phyloP scores from a whole-genome alignment of 2,797 vertebrate species.

The Microctenopoma stevenorrisi region DNA sequence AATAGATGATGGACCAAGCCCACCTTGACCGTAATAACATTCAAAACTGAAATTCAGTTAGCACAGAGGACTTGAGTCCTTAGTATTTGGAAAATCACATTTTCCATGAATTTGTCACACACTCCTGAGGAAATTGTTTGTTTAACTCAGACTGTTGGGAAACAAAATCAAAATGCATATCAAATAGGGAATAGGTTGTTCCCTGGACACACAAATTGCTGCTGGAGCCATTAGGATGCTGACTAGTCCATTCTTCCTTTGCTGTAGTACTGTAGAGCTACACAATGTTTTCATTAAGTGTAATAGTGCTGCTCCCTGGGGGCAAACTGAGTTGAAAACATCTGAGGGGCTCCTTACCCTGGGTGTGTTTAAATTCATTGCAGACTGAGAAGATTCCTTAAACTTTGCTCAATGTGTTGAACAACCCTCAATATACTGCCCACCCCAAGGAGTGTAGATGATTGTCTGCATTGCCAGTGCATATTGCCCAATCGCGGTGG shows the following conservation, averaged over 20 bases:
- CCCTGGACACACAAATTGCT: not conserved
- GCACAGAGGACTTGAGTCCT: too few species aligned
- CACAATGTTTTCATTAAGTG: conserved; percentile 39
- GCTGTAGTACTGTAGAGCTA: not conserved
- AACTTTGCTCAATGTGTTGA: conserved; percentile 25
- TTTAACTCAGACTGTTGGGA: too few species aligned
- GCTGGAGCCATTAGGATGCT: not conserved
- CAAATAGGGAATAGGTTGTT: not conserved
- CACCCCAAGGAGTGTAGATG: not conserved
- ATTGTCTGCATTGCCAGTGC: not conserved
- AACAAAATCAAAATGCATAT: not conserved
- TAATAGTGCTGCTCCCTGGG: not conserved
- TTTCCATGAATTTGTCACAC: too few species aligned
- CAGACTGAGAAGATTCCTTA: not conserved
- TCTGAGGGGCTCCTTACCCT: conserved; percentile 31
- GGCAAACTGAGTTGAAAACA: conserved; percentile 27
- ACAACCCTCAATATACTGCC: conserved; percentile 13
- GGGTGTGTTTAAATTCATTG: conserved; percentile 17
- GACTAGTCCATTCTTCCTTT: not conserved
- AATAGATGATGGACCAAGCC: too few species aligned
- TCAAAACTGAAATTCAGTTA: too few species aligned
- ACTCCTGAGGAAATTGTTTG: too few species aligned
- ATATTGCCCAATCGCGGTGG: not conserved
- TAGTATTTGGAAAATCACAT: too few species aligned
- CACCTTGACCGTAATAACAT: too few species aligned